Conservation (phyloP, 1,140 invertebrate genomes). For the Hylyphantes graminicola region DNA sequence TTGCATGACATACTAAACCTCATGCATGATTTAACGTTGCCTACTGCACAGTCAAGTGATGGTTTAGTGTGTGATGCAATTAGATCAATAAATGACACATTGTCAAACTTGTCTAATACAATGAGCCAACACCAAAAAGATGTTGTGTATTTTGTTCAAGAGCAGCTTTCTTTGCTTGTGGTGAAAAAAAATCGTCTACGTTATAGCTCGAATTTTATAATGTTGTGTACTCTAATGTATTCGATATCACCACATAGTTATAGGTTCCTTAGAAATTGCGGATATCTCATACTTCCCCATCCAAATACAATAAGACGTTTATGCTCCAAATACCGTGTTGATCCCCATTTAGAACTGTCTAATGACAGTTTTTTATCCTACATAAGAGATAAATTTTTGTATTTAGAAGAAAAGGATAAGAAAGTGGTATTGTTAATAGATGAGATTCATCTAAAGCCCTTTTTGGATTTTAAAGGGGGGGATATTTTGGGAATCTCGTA, state of each 20-base stretch:
- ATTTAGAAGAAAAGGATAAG: not conserved
- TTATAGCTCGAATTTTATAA: not conserved
- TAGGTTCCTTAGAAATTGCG: not conserved
- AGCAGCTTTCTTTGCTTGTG: not conserved
- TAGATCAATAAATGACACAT: not conserved
- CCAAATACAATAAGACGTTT: not conserved
- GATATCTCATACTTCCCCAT: not conserved
- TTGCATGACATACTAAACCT: not conserved
- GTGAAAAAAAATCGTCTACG: not conserved
- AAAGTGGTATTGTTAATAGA: slow-evolving; percentile 32
- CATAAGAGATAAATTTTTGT: not conserved
- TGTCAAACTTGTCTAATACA: not conserved
- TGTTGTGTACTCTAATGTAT: not conserved
- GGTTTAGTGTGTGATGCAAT: not conserved
- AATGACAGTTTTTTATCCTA: not conserved
- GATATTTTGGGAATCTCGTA: slow-evolving; percentile 58
- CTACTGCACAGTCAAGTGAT: no score
- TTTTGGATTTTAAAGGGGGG: slow-evolving; percentile 61
- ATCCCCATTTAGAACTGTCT: not conserved
- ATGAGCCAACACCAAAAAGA: not conserved
- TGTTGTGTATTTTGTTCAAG: not conserved
- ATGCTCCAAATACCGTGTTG: not conserved
- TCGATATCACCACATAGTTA: not conserved
- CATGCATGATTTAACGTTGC: not conserved
- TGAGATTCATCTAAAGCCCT: slow-evolving; percentile 45